These are phyloP conservation scores for human (Homo sapiens) DNA, from an alignment of 2,113 vertebrate genomes.

Conservation along the genomic window DNA sequence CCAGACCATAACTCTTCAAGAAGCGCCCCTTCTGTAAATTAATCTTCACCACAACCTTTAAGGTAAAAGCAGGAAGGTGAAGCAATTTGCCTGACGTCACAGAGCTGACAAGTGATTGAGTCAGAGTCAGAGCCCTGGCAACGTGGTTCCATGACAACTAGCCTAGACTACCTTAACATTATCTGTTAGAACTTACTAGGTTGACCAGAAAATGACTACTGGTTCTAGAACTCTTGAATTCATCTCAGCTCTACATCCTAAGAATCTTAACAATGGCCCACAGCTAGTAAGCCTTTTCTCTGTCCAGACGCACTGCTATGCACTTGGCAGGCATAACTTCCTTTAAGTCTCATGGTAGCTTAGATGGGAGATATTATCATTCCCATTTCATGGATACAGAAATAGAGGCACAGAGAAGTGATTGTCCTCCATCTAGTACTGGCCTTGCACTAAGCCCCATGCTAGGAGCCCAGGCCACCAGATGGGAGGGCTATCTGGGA, in stretches of 20 bases:
- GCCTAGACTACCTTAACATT: not conserved
- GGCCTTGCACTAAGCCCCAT: not conserved
- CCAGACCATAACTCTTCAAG: not conserved
- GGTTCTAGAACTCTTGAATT: not conserved
- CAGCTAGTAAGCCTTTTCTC: not conserved
- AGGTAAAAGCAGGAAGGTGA: not conserved
- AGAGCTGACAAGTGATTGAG: not conserved
- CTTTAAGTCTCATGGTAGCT: not conserved
- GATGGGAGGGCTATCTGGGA: not conserved
- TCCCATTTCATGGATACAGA: not conserved
- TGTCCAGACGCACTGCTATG: not conserved
- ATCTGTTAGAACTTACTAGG: not conserved
- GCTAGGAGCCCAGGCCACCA: not conserved
- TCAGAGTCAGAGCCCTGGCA: not conserved
- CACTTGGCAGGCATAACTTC: too few species aligned
- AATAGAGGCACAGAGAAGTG: not conserved
- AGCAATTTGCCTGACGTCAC: not conserved
- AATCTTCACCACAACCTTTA: not conserved
- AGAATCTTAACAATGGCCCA: not conserved
- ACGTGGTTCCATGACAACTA: not conserved
- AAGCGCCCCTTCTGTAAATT: not conserved
- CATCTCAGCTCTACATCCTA: not conserved
- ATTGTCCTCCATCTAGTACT: not conserved
- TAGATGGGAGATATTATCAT: too few species aligned
- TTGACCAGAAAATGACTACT: not conserved